These are phyloP conservation scores for Melanogrammus aeglefinus DNA, from an alignment of 2,797 vertebrate genomes.

Conservation along the genomic window DNA sequence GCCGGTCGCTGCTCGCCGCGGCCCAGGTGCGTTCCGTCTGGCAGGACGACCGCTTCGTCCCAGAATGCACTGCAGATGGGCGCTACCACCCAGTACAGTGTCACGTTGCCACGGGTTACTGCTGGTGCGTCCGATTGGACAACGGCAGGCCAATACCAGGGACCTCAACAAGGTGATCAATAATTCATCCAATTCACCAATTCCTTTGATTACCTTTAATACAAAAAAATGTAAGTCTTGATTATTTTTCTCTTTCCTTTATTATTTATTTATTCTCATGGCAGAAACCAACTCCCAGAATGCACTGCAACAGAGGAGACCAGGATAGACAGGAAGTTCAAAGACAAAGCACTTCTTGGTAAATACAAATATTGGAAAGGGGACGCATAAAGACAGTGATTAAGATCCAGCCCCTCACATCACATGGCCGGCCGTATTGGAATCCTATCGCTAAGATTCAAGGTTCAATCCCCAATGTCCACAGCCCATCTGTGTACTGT, in stretches of 20 bases:
- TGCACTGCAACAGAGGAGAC: slow-evolving; percentile 42
- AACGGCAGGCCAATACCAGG: slow-evolving; percentile 81
- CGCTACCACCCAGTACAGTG: slow-evolving; percentile 84
- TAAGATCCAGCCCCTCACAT: no score
- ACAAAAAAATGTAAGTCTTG: neutral
- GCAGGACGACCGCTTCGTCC: slow-evolving; percentile 80
- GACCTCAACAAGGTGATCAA: slow-evolving; percentile 79
- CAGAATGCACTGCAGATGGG: slow-evolving; percentile 81
- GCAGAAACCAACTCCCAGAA: slow-evolving; percentile 63
- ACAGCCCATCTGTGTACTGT: neutral
- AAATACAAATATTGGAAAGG: slow-evolving; percentile 5
- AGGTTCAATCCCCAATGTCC: neutral
- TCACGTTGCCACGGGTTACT: slow-evolving; percentile 81
- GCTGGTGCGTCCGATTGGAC: slow-evolving; percentile 86
- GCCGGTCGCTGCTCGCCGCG: slow-evolving; percentile 72
- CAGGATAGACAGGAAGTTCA: slow-evolving; percentile 34
- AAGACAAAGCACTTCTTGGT: slow-evolving; percentile 57
- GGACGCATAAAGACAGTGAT: neutral
- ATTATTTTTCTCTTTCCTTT: neutral
- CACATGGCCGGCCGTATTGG: neutral
- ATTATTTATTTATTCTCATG: neutral
- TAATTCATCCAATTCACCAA: neutral
- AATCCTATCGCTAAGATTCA: neutral
- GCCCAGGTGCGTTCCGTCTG: slow-evolving; percentile 66
- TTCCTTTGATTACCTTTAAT: neutral